These are phyloP conservation scores for Amphiprion ocellaris DNA, from an alignment of 2,113 vertebrate genomes.

Conservation along the genomic window DNA sequence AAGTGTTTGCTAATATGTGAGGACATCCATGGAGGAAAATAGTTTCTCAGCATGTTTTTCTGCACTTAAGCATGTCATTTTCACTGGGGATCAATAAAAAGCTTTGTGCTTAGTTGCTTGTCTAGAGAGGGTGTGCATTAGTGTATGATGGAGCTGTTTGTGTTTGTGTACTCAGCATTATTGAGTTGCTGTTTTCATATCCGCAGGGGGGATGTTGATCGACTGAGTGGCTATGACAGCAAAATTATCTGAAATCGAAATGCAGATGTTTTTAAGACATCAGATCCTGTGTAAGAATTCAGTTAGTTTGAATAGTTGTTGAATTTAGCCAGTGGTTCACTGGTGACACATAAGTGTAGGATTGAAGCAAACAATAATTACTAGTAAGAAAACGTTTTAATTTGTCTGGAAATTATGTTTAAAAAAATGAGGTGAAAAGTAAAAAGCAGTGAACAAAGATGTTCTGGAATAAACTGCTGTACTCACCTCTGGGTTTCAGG, in stretches of 20 bases:
- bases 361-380: neutral
- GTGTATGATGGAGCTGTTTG: neutral
- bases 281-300: too few species aligned
- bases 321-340: too few species aligned
- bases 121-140: neutral
- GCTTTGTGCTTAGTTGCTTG: neutral
- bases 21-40: neutral
- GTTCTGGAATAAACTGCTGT: slow-evolving; percentile 1
- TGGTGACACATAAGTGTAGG: neutral
- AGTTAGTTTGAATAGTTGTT: too few species aligned
- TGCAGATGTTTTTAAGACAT: neutral
- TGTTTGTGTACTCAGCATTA: neutral
- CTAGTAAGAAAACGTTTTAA: neutral
- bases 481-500: neutral
- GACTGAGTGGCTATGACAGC: neutral
- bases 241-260: neutral
- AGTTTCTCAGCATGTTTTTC: neutral
- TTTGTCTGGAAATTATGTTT: neutral
- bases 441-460: neutral
- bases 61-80: neutral
- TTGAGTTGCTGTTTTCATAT: neutral
- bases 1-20: neutral
- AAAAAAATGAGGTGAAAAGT: neutral
- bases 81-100: neutral
- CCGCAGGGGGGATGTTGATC: neutral